These are phyloP conservation scores for Heliconius melpomene DNA, from an alignment of 1,140 invertebrate genomes.

Conservation along the genomic window DNA sequence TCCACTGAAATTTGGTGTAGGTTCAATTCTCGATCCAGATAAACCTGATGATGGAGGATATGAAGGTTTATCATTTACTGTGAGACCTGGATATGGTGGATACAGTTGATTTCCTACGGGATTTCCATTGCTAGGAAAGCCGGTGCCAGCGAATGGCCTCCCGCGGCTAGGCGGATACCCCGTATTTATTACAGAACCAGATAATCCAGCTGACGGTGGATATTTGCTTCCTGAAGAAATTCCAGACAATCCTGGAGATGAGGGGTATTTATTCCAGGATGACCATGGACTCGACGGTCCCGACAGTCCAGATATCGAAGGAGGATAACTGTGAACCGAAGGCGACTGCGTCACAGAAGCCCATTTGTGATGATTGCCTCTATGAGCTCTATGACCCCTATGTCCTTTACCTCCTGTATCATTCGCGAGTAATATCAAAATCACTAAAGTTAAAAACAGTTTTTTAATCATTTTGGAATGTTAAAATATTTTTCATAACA, in stretches of 20 bases:
- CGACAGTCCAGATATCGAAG: neutral
- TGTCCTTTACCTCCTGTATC: neutral
- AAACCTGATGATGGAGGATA: neutral
- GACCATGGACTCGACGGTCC: neutral
- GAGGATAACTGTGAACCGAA: neutral
- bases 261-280: neutral
- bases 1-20: neutral
- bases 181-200: conserved; percentile 2
- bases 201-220: neutral
- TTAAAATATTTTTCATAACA: neutral
- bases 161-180: neutral
- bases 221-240: neutral
- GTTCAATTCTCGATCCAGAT: neutral
- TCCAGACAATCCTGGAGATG: neutral
- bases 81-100: neutral
- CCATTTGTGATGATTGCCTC: neutral
- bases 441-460: neutral
- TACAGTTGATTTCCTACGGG: neutral
- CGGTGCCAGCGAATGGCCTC: neutral
- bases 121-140: neutral
- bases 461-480: neutral
- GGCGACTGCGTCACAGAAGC: neutral
- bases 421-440: neutral
- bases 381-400: neutral
- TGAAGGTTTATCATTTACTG: neutral